These are phyloP conservation scores for Phrynocephalus forsythii DNA, from an alignment of 2,797 vertebrate genomes.

Conservation along the genomic window DNA sequence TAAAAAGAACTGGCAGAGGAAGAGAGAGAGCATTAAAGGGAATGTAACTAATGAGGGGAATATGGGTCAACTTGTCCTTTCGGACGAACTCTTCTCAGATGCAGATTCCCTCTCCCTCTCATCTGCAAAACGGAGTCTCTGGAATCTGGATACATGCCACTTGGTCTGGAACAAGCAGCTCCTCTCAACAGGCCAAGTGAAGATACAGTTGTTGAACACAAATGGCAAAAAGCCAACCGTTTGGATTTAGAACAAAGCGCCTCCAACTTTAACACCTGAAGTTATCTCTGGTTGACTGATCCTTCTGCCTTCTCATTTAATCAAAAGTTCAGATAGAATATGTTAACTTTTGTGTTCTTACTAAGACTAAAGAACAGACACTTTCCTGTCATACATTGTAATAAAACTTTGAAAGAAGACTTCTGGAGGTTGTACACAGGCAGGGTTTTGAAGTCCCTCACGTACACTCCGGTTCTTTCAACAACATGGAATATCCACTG, in stretches of 20 bases:
- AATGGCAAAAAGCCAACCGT: neutral
- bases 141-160: neutral
- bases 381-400: neutral
- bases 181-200: neutral
- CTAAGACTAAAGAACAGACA: neutral
- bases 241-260: neutral
- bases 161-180: neutral
- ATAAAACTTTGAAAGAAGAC: neutral
- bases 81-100: neutral
- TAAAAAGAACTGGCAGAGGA: neutral
- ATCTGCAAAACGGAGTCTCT: neutral
- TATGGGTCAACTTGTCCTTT: neutral
- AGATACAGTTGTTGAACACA: neutral
- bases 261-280: neutral
- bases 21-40: neutral
- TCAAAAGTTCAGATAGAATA: neutral
- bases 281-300: neutral
- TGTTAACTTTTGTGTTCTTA: slow-evolving; percentile 2
- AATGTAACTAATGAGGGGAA: neutral
- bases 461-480: neutral
- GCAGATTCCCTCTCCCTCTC: neutral
- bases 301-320: neutral
- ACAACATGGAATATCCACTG: neutral
- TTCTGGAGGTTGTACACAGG: neutral
- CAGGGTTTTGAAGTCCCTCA: neutral